phyloP scores from a whole-genome alignment of 1,140 invertebrate genomes.

The Pemphigus obesinymphae region DNA sequence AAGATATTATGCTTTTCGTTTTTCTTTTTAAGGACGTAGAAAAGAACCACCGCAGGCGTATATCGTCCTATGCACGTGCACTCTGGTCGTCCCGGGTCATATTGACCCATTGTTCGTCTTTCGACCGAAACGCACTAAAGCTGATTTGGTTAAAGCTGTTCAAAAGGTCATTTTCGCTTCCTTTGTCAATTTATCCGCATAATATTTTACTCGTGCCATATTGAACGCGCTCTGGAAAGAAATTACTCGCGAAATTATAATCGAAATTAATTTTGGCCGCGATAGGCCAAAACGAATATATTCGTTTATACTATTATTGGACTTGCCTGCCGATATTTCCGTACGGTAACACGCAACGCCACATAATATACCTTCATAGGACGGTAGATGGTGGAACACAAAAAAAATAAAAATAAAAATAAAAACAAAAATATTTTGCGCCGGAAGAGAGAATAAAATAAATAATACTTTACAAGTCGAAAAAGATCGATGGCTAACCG shows the following conservation, averaged over 20 bases:
- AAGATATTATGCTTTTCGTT: background rate
- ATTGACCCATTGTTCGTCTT: conserved; percentile 2
- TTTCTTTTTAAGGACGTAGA: background rate
- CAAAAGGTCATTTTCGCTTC: conserved; percentile 7
- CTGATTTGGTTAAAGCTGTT: background rate
- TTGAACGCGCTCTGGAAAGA: background rate
- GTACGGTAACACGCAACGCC: background rate
- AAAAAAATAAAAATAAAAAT: too few species aligned
- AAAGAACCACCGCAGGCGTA: too few species aligned
- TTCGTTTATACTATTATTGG: conserved; percentile 7
- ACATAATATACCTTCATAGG: background rate
- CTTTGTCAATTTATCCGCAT: background rate
- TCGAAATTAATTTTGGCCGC: background rate
- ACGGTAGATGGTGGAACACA: too few species aligned
- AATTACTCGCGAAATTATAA: background rate
- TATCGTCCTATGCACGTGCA: background rate
- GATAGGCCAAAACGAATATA: background rate
- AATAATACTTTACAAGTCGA: background rate
- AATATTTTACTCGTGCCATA: background rate
- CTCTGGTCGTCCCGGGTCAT: too few species aligned
- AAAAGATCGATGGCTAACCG: background rate
- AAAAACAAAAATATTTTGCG: background rate
- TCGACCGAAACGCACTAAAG: background rate
- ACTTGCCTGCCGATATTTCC: background rate
- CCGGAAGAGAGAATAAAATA: conserved; percentile 5